Conservation (phyloP, 2,888 invertebrate species). For the Prosapia bicincta region DNA sequence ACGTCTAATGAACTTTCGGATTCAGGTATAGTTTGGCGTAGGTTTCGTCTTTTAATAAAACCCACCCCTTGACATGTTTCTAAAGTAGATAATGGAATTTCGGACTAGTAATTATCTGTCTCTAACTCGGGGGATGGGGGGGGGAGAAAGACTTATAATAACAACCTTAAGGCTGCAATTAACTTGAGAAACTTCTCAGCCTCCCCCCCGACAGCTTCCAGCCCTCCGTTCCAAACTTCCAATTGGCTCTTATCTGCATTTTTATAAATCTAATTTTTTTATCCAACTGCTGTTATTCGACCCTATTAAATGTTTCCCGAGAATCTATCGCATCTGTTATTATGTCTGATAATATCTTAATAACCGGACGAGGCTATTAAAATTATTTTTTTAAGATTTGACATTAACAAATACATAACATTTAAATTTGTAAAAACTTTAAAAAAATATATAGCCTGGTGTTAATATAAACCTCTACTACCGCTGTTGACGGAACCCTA, state of each 20-base stretch:
- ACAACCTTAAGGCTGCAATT: slow-evolving; percentile 25
- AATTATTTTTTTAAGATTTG: too few relatives aligned
- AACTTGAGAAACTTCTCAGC: slow-evolving; percentile 11
- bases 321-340: background rate
- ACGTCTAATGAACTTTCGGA: background rate
- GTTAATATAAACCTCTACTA: too few relatives aligned
- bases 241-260: slow-evolving; percentile 17
- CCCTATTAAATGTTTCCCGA: background rate
- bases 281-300: background rate
- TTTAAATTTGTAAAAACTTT: too few relatives aligned
- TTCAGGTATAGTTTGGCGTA: background rate
- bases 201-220: slow-evolving; percentile 2
- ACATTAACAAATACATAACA: too few relatives aligned
- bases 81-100: slow-evolving; percentile 27
- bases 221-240: slow-evolving; percentile 1
- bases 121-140: background rate
- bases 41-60: slow-evolving; percentile 17
- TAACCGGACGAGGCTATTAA: too few relatives aligned
- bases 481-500: too few relatives aligned
- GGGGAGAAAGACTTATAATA: slow-evolving; percentile 19
- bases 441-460: too few relatives aligned
- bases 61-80: slow-evolving; percentile 4
- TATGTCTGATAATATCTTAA: background rate
- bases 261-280: background rate
- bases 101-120: slow-evolving; percentile 22